Conservation (phyloP, 2,797 vertebrate genomes). For the Mionectes olivaceus region DNA sequence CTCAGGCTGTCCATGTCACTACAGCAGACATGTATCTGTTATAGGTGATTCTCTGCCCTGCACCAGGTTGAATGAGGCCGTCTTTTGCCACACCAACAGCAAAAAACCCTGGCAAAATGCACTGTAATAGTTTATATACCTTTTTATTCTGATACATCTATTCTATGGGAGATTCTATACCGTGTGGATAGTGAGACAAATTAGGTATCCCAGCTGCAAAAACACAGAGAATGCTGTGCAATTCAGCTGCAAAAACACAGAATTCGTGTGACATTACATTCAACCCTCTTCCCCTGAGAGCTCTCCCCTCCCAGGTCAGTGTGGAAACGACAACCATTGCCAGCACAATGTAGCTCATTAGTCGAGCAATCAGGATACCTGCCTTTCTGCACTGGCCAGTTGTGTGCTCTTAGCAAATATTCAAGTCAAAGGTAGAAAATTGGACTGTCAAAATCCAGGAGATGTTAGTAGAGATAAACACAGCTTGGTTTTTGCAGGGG, state of each 20-base stretch:
- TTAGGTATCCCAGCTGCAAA: conserved; percentile 59
- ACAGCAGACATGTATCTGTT: neutral
- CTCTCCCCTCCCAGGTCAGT: neutral
- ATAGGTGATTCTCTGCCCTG: neutral
- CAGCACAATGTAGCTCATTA: rapidly evolving
- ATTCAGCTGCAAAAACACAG: conserved; percentile 58
- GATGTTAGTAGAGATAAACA: neutral
- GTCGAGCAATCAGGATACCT: neutral
- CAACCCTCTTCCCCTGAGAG: neutral
- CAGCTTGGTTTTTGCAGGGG: neutral
- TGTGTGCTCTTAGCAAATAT: neutral
- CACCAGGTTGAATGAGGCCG: neutral
- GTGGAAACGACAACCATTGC: neutral
- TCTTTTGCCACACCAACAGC: rapidly evolving
- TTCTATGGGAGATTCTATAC: neutral
- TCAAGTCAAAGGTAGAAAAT: neutral
- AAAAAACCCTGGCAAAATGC: neutral
- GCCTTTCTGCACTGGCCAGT: neutral
- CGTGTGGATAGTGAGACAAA: conserved; percentile 21
- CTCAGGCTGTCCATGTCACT: rapidly evolving
- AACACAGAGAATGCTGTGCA: conserved; percentile 26
- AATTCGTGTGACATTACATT: neutral
- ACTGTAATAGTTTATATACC: rapidly evolving
- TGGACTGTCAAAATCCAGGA: neutral
- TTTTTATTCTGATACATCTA: neutral